Conservation (phyloP, 1,140 invertebrate species). For the Heterodera schachtii region DNA sequence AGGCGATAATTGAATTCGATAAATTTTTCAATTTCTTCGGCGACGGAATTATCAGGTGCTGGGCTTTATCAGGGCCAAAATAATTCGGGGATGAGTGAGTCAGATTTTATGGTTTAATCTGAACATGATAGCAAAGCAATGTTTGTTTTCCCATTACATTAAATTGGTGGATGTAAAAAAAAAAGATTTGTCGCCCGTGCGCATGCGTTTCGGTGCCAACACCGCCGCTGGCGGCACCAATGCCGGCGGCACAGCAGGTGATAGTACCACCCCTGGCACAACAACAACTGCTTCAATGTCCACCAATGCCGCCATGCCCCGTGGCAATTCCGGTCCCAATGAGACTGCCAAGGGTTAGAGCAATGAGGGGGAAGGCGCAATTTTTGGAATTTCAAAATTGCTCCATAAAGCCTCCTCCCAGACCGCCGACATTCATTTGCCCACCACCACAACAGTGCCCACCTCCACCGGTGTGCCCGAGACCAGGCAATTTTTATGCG, state of each 20-base stretch:
- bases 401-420: neutral
- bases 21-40: no score
- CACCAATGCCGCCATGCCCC: constrained; percentile 2
- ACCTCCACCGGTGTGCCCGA: constrained; percentile 11
- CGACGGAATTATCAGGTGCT: no score
- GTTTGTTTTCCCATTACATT: no score
- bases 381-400: neutral
- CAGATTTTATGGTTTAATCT: no score
- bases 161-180: no score
- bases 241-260: neutral
- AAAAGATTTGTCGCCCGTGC: neutral
- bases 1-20: no score
- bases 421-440: constrained; percentile 5
- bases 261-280: neutral
- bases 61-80: no score
- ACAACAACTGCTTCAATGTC: constrained; percentile 8
- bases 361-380: neutral
- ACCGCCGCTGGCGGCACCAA: neutral
- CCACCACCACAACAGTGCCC: constrained; percentile 15
- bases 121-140: no score
- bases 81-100: no score
- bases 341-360: neutral
- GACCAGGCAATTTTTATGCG: neutral
- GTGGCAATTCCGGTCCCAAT: neutral
- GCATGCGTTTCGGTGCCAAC: neutral